A percentile compares a stretch with the other conserved stretches of the same genome.
Conservation (phyloP, 2,797 vertebrate species). For the Hipposideros larvatus region DNA sequence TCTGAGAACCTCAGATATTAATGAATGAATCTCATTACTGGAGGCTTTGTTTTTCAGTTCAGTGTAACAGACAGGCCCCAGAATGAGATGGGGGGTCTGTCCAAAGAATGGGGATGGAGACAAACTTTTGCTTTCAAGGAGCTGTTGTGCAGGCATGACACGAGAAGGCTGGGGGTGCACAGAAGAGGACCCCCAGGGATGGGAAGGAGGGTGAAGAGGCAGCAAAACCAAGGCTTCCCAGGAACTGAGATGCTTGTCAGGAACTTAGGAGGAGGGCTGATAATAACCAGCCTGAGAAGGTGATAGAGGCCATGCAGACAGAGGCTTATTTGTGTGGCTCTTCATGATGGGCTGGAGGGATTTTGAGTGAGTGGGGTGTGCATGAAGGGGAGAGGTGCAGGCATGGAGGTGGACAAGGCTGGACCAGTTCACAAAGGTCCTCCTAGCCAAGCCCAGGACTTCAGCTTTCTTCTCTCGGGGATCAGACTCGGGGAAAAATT, state of each 20-base stretch:
- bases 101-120: background rate
- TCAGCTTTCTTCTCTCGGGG: background rate
- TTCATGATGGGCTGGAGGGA: background rate
- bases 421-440: background rate
- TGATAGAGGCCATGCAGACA: accelerated
- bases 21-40: too few relatives aligned
- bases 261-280: accelerated
- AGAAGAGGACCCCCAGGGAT: background rate
- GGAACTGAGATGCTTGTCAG: background rate
- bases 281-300: background rate
- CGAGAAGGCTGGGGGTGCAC: background rate
- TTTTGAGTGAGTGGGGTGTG: background rate
- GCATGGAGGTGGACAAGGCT: background rate
- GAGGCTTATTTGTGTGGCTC: accelerated
- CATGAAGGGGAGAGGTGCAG: background rate
- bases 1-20: background rate
- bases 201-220: accelerated
- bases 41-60: background rate
- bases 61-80: too few relatives aligned
- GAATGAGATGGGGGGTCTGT: background rate
- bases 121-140: background rate
- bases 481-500: background rate
- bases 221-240: background rate
- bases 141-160: too few relatives aligned
- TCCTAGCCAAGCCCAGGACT: background rate